Base-by-base conservation (phyloP, 2,113 vertebrate genomes). In the Gracilinanus agilis region DNA sequence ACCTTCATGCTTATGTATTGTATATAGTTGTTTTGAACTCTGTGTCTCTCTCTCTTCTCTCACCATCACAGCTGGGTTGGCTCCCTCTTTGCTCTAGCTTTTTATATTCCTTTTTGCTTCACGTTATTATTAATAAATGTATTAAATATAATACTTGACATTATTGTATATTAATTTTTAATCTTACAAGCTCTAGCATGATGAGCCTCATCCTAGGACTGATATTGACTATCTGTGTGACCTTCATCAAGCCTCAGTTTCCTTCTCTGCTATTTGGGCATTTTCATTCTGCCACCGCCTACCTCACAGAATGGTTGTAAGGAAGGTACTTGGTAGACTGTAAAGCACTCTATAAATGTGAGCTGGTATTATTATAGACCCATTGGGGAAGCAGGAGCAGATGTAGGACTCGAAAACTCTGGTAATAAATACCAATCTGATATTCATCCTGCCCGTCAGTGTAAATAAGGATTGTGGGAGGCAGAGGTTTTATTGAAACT, bases 381-480 rank as follows among this genome's bases (percentile, higher is more conserved):
- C n/a, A 83, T 23, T 24, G 89, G 13, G 44, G 91, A 56, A 0
- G 0, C 27, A n/a, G 0, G 0, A 53, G 91, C 90, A 83, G 89
- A 44, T 0, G 0, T 25, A 88, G 44, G 89, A 56, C 88, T 58
- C 56, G 19, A 44, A 49, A n/a, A 44, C n/a, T 53, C 55, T 5
- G 24, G 93, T 92, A 90, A 34, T 44, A 11, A 75, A 1, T 24
- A 96, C 75, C 83, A 58, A 58, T 93, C 93, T 94, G 91, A 61
- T 54, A 93, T 88, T 91, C 44, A 34, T 91, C n/a, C 92, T 58
- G 56, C 94, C 94, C 91, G 61, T 11, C 89, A 67, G n/a, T 4
- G 29, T 9, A 91, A 96, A 95, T 49, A 54, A 94, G 90, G 0
- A 9, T 0, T 4, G 44, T 27, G 16, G 53, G 56, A 61, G 55